Evolutionary conservation across 2,113 vertebrate species (phyloP), one percentile per base, ranked within the genome.

Genomic region (Hipposideros armiger): DNA sequence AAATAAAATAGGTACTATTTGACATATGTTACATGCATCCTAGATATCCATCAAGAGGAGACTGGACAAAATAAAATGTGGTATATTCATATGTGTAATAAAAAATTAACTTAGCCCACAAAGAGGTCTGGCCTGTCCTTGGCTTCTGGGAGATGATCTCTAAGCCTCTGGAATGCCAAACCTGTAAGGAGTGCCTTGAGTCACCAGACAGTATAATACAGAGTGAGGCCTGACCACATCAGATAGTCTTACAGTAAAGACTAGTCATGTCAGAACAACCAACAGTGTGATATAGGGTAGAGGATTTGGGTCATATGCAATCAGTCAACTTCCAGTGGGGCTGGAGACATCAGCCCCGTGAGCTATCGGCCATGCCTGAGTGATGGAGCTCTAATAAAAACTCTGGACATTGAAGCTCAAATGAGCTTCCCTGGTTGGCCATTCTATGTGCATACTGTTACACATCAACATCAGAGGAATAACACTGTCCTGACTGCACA

Each of bases 1-100:
- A 72, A 83, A 69, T 42, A 67, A 87, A 74, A 77, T 22, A 58
- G 30, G 7, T 80, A 73, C 9, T 20, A 32, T 81, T 47, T 74
- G 82, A 36, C 80, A 80, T 62, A n/a, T 11, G 87, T 24, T 14
- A 81, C 8, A 91, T 32, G 70, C 26, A 85, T 64, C 7, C 45
- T 26, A 86, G 86, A 86, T 77, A 45, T 93, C 26, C 22, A 96
- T 84, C 30, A 72, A 90, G 45, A 77, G 22, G 24, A 96, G 22
- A 92, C 76, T 45, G 17, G 11, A 81, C 24, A 89, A 80, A 92
- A 93, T 87, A 86, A 92, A 90, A 92, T 76, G 50, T 56, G 47
- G 45, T 45, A 82, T 50, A 86, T 72, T 97, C 36, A 81, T 62
- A 73, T 66, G 26, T 20, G 10, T 58, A 91, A 36, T 66, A 77